Conservation (phyloP, 2,113 vertebrate genomes). For the Epinephelus fuscoguttatus region DNA sequence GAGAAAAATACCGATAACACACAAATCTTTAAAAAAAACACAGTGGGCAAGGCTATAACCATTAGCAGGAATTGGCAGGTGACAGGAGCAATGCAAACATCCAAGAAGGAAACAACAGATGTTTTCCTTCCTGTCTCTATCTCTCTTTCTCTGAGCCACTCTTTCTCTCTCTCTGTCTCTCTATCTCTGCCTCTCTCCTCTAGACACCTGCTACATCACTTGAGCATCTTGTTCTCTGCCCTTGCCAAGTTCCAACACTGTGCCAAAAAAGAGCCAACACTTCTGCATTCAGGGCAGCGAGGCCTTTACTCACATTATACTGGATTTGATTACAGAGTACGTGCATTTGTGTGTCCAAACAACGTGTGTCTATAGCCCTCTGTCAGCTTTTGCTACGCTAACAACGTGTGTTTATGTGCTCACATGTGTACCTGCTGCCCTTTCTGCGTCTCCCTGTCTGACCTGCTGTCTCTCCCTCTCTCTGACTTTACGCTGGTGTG, state of each 20-base stretch:
- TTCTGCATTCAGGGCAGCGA: slow-evolving; percentile 50
- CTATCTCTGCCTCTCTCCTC: not conserved
- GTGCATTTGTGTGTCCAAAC: slow-evolving; percentile 39
- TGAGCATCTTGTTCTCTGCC: slow-evolving; percentile 55
- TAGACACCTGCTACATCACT: slow-evolving; percentile 60
- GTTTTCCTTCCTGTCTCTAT: slow-evolving; percentile 16
- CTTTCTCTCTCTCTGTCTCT: not conserved
- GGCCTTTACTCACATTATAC: slow-evolving; percentile 59
- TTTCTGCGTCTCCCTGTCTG: slow-evolving; percentile 26
- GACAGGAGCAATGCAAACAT: slow-evolving; percentile 45
- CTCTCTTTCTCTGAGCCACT: not conserved
- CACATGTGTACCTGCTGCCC: slow-evolving; percentile 48
- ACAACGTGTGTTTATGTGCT: slow-evolving; percentile 46
- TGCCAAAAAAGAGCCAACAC: slow-evolving; percentile 56
- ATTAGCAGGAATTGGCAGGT: slow-evolving; percentile 25
- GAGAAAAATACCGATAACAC: not conserved
- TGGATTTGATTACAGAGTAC: slow-evolving; percentile 60
- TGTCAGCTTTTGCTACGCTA: slow-evolving; percentile 21
- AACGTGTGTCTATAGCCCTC: slow-evolving; percentile 8
- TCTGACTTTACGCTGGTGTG: slow-evolving; percentile 36
- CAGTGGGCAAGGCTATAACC: not conserved
- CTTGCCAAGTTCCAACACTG: slow-evolving; percentile 65
- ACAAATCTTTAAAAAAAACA: not conserved
- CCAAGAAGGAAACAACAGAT: slow-evolving; percentile 26
- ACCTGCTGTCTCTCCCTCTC: slow-evolving; percentile 37